Conservation (phyloP, 2,797 vertebrate genomes). For the Peromyscus eremicus region DNA sequence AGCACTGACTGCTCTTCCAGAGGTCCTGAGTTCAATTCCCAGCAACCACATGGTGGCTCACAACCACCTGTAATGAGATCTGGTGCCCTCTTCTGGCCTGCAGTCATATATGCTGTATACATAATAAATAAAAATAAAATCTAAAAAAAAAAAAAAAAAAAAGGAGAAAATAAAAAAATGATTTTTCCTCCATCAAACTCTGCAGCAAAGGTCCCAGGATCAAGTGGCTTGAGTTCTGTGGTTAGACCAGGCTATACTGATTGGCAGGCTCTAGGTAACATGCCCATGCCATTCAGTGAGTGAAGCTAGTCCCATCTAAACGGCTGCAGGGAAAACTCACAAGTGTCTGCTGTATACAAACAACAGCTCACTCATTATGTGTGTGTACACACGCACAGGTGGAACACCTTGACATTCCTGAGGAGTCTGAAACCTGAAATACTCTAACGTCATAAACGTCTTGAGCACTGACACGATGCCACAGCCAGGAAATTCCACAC, state of each 20-base stretch:
- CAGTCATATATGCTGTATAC: too few species aligned
- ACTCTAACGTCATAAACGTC: background rate
- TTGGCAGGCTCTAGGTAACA: background rate
- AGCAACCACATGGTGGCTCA: too few species aligned
- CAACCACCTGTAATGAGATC: too few species aligned
- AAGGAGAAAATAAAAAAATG: background rate
- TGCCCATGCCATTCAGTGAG: background rate
- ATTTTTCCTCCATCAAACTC: background rate
- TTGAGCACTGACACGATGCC: background rate
- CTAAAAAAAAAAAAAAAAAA: too few species aligned
- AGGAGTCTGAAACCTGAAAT: background rate
- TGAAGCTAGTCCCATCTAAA: background rate
- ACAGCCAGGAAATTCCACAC: background rate
- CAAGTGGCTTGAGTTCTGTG: background rate
- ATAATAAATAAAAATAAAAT: too few species aligned
- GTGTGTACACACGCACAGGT: background rate
- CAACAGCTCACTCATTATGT: background rate
- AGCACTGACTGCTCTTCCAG: too few species aligned
- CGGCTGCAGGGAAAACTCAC: background rate
- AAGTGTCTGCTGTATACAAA: background rate
- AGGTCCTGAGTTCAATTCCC: too few species aligned
- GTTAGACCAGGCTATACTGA: background rate
- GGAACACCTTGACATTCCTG: background rate
- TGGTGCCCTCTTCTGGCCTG: too few species aligned
- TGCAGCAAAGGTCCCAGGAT: background rate